phyloP scores from a whole-genome alignment of 2,113 vertebrate genomes.

The Rousettus leschenaultii region DNA sequence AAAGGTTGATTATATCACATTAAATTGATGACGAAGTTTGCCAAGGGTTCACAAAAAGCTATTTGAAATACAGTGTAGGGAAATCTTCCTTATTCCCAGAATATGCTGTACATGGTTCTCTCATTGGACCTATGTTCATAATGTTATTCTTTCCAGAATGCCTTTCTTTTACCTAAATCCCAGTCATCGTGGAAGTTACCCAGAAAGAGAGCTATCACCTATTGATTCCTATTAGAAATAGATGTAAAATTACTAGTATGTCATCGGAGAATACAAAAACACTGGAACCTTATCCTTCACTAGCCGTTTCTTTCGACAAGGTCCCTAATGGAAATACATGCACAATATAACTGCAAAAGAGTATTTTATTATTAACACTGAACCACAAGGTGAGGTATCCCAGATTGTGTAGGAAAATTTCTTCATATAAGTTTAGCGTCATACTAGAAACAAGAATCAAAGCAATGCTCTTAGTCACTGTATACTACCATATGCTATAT shows the following conservation, averaged over 20 bases:
- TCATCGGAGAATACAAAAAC: background rate
- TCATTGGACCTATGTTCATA: background rate
- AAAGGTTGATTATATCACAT: background rate
- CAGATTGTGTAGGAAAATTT: background rate
- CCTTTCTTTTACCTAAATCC: background rate
- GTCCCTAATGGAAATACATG: background rate
- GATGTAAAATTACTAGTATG: background rate
- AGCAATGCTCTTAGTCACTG: background rate
- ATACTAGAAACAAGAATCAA: background rate
- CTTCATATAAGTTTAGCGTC: background rate
- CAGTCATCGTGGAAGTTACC: background rate
- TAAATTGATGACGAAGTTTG: background rate
- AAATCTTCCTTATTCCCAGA: background rate
- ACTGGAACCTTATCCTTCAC: background rate
- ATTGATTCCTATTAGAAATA: background rate
- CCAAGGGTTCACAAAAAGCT: background rate
- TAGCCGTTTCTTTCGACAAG: background rate
- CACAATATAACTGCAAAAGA: background rate
- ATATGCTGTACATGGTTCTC: background rate
- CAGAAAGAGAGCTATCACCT: background rate
- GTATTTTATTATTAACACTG: background rate
- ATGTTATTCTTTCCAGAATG: background rate
- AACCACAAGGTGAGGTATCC: background rate
- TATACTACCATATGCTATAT: background rate
- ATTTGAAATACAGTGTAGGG: background rate